Conservation (phyloP, 2,888 invertebrate genomes). For the Actias luna region DNA sequence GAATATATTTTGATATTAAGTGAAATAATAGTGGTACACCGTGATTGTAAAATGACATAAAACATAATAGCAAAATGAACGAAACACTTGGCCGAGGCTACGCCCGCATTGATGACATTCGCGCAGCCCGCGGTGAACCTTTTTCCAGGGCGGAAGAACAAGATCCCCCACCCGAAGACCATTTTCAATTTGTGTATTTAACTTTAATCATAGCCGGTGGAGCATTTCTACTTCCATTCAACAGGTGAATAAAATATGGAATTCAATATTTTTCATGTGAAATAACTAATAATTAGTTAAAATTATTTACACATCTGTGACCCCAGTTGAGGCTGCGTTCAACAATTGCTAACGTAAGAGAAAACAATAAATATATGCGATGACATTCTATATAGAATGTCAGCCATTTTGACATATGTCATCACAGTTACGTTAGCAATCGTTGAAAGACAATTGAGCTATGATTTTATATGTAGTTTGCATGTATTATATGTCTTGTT, state of each 20-base stretch:
- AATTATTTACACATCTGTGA: not conserved
- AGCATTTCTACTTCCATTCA: constrained; percentile 95
- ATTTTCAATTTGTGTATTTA: constrained; percentile 87
- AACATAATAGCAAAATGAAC: constrained; percentile 74
- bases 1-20: not conserved
- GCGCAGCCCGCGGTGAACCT: constrained; percentile 77
- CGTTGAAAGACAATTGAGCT: too few species aligned
- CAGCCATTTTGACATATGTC: too few species aligned
- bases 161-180: constrained; percentile 86
- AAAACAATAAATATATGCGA: too few species aligned
- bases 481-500: too few species aligned
- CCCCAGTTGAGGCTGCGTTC: too few species aligned
- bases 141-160: constrained; percentile 61
- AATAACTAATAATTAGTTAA: not conserved
- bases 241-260: constrained; percentile 83
- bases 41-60: not conserved
- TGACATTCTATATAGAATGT: too few species aligned
- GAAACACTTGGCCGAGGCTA: constrained; percentile 85
- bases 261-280: not conserved
- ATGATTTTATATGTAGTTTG: too few species aligned
- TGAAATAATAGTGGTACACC: not conserved
- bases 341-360: too few species aligned
- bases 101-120: constrained; percentile 82
- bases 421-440: too few species aligned
- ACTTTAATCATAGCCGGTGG: constrained; percentile 92